phyloP scores from a whole-genome alignment of 2,797 vertebrate species.

The Spinus pinus region DNA sequence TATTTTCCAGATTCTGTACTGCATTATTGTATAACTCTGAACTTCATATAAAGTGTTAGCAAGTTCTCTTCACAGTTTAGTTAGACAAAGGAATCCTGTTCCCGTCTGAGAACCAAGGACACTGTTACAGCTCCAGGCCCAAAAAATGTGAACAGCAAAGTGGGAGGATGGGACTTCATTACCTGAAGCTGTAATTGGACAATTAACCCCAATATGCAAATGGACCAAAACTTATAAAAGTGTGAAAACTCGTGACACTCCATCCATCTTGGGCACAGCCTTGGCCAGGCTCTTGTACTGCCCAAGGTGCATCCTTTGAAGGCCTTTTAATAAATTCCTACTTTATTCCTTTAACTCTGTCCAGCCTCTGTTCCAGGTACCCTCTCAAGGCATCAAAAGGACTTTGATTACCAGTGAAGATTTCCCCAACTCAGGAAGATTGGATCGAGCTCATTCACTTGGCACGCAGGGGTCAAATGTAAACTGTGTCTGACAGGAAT shows the following conservation, averaged over 20 bases:
- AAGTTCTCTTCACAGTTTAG: not conserved
- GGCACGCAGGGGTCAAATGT: not conserved
- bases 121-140: fast-evolving
- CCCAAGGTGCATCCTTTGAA: not conserved
- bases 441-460: not conserved
- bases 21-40: not conserved
- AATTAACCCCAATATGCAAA: not conserved
- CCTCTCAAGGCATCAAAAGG: not conserved
- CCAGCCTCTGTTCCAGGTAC: not conserved
- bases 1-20: not conserved
- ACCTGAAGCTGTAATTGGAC: not conserved
- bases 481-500: not conserved
- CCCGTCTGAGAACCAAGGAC: not conserved
- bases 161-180: not conserved
- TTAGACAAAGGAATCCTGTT: not conserved
- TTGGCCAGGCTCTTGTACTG: not conserved
- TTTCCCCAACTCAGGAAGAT: not conserved
- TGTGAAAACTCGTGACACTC: fast-evolving
- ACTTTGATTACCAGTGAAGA: not conserved
- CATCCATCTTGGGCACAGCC: not conserved
- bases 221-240: too few species aligned
- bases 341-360: not conserved
- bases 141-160: not conserved
- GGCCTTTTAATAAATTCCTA: not conserved
- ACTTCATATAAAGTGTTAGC: not conserved